Evolutionary conservation across 2,797 vertebrate species (phyloP), one percentile per base, ranked within the genome.

Genomic region (Avahi laniger): DNA sequence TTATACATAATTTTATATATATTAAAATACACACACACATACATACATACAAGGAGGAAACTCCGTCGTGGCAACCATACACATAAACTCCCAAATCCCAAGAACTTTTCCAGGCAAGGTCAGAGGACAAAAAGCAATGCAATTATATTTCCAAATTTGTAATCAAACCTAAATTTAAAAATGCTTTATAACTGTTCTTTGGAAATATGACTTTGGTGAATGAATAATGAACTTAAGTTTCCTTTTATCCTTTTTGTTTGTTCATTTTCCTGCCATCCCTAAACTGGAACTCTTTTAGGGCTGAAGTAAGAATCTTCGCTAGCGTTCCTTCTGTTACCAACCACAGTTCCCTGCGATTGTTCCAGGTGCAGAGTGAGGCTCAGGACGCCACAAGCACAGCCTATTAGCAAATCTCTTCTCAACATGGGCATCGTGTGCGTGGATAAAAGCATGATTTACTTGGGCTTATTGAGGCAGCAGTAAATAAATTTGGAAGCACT

Each of bases 401-500:
- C n/a, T 35, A 65, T 94, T 93, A 95, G 91, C 76, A 95, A 96
- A 95, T 95, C 65, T 95, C 48, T 91, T 92, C 50, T 96, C 33
- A 79, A 75, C 50, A 59, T 14, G 63, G 52, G 20, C 75, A 35
- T 48, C 81, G 61, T 1, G 7, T n/a, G 38, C 2, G 0, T 86
- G 48, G 88, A 78, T 76, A 87, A 94, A 95, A 84, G 41, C 70
- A 75, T 72, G 80, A 95, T 95, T 94, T 87, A 83, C 85, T 96
- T 94, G 96, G 83, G 79, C 72, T 92, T 97, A 94, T 30, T 91
- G 95, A 97, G 75, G 91, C 85, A 17, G 70, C 91, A 85, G 72
- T 96, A 97, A 97, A 97, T 97, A 96, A 87, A 96, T 96, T 96
- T 96, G 86, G 97, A 96, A 91, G 94, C 72, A 12, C 83, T 90